Percentiles rank a stretch among this genome's conserved stretches.
Evolutionary conservation across 53 echinoderm and acorn worm species (phyloP).

Genomic region (Echinarachnius parma): DNA sequence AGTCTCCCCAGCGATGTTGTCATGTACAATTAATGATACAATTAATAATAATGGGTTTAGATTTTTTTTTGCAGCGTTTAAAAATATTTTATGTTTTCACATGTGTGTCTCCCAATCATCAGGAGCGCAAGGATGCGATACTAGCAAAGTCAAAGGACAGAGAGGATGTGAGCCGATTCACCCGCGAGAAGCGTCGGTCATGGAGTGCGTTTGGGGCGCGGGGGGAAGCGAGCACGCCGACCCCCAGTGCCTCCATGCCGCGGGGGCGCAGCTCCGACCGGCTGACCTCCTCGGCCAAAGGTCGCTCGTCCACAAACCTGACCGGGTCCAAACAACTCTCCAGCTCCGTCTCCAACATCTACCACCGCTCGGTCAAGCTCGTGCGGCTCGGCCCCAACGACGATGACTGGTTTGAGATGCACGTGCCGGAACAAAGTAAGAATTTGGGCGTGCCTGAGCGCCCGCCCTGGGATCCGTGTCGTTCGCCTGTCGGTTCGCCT

Average conservation of each 20-base stretch:
- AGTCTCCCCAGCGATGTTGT: too few relatives aligned
- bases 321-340: constrained; percentile 79
- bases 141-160: constrained; percentile 69
- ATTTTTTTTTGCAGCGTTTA: not conserved
- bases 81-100: not conserved
- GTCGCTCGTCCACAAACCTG: constrained; percentile 32
- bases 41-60: not conserved
- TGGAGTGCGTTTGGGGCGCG: constrained; percentile 87
- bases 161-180: constrained; percentile 38
- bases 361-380: constrained; percentile 72
- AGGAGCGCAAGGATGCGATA: constrained; percentile 85
- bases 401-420: constrained; percentile 97
- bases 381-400: constrained; percentile 86
- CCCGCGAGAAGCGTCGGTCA: constrained; percentile 83
- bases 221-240: constrained; percentile 27
- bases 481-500: constrained; percentile 41
- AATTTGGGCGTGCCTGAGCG: constrained; percentile 32
- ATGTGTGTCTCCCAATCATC: not conserved
- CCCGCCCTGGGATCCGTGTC: constrained; percentile 29
- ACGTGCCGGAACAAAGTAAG: constrained; percentile 56
- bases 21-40: too few relatives aligned
- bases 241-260: constrained; percentile 47
- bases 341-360: constrained; percentile 75
- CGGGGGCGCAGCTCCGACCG: constrained; percentile 78
- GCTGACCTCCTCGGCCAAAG: constrained; percentile 7